Conservation (phyloP, 2,113 vertebrate genomes). For the Marmota flaviventris region DNA sequence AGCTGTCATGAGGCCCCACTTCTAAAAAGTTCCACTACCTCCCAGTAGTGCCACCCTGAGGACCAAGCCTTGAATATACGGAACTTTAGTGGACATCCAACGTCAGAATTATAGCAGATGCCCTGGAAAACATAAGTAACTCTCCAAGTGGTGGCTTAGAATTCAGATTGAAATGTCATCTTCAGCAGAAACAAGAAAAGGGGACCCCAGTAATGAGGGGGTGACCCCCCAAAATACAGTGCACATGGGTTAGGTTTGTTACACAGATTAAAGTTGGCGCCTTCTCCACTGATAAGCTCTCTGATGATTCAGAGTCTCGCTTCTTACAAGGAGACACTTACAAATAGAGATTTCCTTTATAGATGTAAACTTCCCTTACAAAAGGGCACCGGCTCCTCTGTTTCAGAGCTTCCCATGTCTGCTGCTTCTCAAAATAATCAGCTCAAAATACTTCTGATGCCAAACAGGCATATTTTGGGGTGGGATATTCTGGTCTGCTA, state of each 20-base stretch:
- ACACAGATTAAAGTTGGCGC: background rate
- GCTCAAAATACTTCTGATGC: conserved; percentile 27
- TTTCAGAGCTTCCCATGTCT: background rate
- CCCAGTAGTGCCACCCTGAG: background rate
- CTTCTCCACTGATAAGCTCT: background rate
- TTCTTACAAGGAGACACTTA: background rate
- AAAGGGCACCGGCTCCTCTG: background rate
- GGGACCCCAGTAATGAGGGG: background rate
- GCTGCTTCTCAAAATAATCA: conserved; percentile 57
- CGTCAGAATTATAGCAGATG: background rate
- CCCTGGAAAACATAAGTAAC: background rate
- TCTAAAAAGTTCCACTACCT: background rate
- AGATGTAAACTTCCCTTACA: background rate
- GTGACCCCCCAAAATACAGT: background rate
- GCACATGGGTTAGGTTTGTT: background rate
- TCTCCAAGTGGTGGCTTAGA: background rate
- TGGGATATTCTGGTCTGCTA: conserved; percentile 43
- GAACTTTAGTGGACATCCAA: background rate
- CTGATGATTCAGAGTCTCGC: background rate
- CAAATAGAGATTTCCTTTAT: background rate
- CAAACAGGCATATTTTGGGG: conserved; percentile 48
- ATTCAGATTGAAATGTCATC: background rate
- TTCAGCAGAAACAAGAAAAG: background rate
- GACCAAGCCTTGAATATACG: background rate
- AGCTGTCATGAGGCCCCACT: background rate